Evolutionary conservation across 64 coral and sea anemone species (phyloP).

Genomic region (Montipora sp.): DNA sequence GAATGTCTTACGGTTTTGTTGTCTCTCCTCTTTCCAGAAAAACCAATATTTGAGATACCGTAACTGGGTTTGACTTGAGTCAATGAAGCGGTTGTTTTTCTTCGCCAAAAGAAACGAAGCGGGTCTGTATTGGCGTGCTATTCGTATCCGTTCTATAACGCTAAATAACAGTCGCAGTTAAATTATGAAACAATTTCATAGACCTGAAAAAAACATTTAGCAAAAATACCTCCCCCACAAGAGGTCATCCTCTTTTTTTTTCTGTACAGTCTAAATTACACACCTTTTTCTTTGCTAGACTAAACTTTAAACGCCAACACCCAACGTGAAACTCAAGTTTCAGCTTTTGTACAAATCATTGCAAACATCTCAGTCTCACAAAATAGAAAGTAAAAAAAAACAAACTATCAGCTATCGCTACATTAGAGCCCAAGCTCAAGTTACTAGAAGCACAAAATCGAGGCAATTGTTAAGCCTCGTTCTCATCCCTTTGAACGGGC

Average conservation of each 20-base stretch:
- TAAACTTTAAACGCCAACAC: not conserved
- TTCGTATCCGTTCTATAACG: no score
- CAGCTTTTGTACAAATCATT: constrained; percentile 49
- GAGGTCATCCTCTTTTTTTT: not conserved
- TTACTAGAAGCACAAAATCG: not conserved
- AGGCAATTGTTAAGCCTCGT: not conserved
- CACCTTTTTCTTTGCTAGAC: not conserved
- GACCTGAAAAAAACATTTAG: no score
- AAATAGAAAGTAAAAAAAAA: constrained; percentile 23
- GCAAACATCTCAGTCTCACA: not conserved
- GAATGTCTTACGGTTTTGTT: no score
- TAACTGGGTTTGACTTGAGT: no score
- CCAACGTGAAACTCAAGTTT: not conserved
- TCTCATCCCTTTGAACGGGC: not conserved
- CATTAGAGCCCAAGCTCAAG: not conserved
- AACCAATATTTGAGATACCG: no score
- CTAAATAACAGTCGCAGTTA: no score
- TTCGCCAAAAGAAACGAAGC: no score
- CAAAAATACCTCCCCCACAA: not conserved
- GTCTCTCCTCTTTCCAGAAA: no score
- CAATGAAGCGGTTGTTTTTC: no score
- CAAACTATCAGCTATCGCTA: not conserved
- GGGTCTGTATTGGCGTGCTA: no score
- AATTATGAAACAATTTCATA: no score
- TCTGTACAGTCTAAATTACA: not conserved